Conservation (phyloP, 2,888 invertebrate genomes). For the Alentia gelatinosa region DNA sequence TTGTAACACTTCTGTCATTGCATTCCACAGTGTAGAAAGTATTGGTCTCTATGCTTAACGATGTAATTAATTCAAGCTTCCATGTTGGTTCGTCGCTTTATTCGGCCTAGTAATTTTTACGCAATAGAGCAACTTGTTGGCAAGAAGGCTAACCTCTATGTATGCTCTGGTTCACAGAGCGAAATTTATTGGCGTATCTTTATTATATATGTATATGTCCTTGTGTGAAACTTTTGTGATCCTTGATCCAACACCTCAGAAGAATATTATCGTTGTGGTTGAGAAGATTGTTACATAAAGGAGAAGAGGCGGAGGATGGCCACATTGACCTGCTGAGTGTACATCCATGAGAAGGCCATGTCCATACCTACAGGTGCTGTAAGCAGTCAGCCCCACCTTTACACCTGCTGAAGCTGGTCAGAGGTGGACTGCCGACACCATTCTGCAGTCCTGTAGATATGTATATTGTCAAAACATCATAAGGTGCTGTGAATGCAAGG, state of each 20-base stretch:
- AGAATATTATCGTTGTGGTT: neutral
- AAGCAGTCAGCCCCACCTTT: neutral
- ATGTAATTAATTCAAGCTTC: neutral
- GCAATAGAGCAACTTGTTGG: neutral
- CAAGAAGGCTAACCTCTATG: neutral
- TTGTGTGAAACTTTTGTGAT: neutral
- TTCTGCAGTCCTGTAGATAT: neutral
- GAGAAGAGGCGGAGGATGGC: neutral
- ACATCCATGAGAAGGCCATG: neutral
- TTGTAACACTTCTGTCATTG: slow-evolving; percentile 13
- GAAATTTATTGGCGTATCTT: neutral
- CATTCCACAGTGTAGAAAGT: neutral
- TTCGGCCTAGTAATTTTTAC: neutral
- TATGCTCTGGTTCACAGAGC: neutral
- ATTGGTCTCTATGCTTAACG: neutral
- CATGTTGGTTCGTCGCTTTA: neutral
- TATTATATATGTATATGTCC: neutral
- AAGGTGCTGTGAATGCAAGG: neutral
- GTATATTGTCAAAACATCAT: neutral
- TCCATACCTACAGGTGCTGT: slow-evolving; percentile 7
- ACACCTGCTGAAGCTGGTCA: too few relatives aligned
- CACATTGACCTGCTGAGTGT: neutral
- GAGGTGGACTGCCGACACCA: neutral
- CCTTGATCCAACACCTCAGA: neutral
- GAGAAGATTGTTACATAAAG: neutral